Evolutionary conservation across 92 coral and sea anemone genomes (phyloP), one percentile per base, ranked within the genome.

Genomic region (Heteractis magnifica): DNA sequence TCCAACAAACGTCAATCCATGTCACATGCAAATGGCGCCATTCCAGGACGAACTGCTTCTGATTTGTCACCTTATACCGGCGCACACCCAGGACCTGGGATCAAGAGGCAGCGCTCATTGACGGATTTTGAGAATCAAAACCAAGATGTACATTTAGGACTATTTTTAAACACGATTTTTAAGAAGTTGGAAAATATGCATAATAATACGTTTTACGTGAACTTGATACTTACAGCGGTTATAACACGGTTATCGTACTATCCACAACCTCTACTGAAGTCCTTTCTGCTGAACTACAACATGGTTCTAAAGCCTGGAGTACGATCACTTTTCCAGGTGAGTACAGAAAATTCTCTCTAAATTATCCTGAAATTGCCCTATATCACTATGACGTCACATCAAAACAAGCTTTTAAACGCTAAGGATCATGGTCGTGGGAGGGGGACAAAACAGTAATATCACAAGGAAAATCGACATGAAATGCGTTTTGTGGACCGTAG

Each of bases 271-370:
- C 89, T 97, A 65, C 91, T 97, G 52, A 93, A 94, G 58, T 97
- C 99, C 70, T 97, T 97, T 76, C 86, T 97, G 62, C 85, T 97
- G 11, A 97, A 97, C 83, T 95, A 97, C 88, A 97, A 95, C 89
- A 90, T 97, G 91, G 97, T 97, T 51, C 93, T 97, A 14, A 94
- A 97, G 81, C 99, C 99, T 15, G 98, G 98, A 41, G 99, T 97
- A 4, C 92, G 95, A 53, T 97, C 99, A 23, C 81, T 97, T 6
- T 97, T 97, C 80, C 99, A 97, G 99, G 99, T 94, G 52, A 9
- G 97, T 10, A 34, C 58, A 16, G 34, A 6, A 21, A 15, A 64
- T 34, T 0, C 44, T 34, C 44, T 34, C 44, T 34, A 34, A 34
- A 34, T 2, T 34, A 34, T 34, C 2, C 44, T 34, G 26, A 26